Evolutionary conservation across 2,113 vertebrate species (phyloP).

Genomic region (Equus quagga): DNA sequence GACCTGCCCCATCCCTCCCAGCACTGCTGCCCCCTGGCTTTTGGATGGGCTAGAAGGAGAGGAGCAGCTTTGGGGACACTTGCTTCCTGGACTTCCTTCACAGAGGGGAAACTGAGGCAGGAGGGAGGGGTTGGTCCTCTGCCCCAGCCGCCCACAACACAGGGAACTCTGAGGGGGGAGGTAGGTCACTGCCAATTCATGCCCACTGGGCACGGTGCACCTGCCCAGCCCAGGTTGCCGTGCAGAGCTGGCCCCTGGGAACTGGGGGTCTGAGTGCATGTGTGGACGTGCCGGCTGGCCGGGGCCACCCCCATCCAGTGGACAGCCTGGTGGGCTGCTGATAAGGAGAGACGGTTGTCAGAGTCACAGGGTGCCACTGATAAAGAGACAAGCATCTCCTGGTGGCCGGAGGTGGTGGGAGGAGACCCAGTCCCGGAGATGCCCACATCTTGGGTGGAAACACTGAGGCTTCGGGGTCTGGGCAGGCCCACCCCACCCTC

Average conservation of each 20-base stretch:
- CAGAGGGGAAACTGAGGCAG: background rate
- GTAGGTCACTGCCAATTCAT: rapidly evolving
- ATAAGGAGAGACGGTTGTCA: slow-evolving; percentile 70
- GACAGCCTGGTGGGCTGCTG: background rate
- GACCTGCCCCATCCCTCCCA: background rate
- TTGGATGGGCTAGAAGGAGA: background rate
- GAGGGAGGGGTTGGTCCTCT: background rate
- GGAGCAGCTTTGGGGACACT: background rate
- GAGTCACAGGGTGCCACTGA: slow-evolving; percentile 50
- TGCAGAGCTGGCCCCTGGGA: background rate
- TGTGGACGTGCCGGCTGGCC: rapidly evolving
- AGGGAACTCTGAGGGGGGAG: background rate
- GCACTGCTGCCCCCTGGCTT: background rate
- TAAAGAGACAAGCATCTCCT: slow-evolving; percentile 75
- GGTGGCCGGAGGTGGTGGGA: slow-evolving; percentile 45
- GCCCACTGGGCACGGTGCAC: background rate
- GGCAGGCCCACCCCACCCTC: background rate
- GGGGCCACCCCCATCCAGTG: background rate
- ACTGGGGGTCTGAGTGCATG: background rate
- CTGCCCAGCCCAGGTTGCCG: rapidly evolving
- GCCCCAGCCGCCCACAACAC: background rate
- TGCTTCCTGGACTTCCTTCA: background rate
- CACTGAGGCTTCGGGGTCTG: background rate
- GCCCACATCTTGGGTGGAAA: slow-evolving; percentile 20
- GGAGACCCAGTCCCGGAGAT: background rate